A percentile compares a stretch with the other conserved stretches of the same genome.
Evolutionary conservation across 2,797 vertebrate species (phyloP).

Genomic region (Podargus strigoides): DNA sequence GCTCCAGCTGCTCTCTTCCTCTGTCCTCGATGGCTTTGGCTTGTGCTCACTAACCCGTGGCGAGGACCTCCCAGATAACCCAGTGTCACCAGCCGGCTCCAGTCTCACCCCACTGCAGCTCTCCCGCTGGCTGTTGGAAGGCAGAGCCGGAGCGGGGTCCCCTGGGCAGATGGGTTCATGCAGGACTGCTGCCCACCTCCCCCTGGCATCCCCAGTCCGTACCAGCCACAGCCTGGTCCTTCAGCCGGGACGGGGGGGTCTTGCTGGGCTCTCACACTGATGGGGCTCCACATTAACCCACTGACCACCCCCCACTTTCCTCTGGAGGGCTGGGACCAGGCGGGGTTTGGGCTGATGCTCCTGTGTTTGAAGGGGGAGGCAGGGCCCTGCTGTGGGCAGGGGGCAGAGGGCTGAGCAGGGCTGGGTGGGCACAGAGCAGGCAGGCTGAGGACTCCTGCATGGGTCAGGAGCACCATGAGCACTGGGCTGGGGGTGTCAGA

Average conservation of each 20-base stretch:
- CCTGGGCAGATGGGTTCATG: neutral
- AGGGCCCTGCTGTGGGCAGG: neutral
- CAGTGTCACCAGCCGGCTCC: neutral
- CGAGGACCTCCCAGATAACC: neutral
- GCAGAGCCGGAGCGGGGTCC: neutral
- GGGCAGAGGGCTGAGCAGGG: neutral
- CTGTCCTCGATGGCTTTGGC: neutral
- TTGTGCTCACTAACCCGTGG: accelerated
- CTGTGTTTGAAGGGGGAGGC: neutral
- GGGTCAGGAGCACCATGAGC: neutral
- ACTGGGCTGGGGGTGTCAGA: neutral
- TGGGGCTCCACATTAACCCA: neutral
- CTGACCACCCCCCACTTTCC: neutral
- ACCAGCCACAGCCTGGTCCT: neutral
- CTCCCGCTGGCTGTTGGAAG: neutral
- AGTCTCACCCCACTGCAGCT: neutral
- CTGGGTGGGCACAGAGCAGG: accelerated
- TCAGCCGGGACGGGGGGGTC: neutral
- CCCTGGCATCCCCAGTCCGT: neutral
- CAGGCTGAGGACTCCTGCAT: neutral
- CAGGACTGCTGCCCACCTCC: neutral
- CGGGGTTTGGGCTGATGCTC: neutral
- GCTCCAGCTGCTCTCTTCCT: neutral
- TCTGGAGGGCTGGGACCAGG: neutral
- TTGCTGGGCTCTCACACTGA: neutral